These are phyloP conservation scores for Catostomus latipinnis DNA, from an alignment of 2,797 vertebrate genomes.

Conservation along the genomic window DNA sequence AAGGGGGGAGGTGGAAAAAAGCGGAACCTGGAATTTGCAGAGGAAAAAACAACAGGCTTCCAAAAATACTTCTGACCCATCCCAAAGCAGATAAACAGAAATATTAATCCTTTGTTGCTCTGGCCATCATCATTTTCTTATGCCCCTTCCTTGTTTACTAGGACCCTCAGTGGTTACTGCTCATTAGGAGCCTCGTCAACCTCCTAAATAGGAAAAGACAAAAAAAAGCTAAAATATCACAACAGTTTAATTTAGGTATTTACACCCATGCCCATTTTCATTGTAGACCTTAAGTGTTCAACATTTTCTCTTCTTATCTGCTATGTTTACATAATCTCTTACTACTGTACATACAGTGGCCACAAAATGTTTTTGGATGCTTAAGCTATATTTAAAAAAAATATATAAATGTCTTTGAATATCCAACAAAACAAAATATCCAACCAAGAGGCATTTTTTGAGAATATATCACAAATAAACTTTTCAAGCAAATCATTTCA, in stretches of 20 bases:
- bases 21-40: constrained; percentile 84
- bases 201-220: background rate
- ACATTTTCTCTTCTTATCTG: background rate
- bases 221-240: constrained; percentile 38
- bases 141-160: constrained; percentile 52
- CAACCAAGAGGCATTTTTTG: too few relatives aligned
- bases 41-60: constrained; percentile 83
- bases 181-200: constrained; percentile 56
- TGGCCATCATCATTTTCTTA: constrained; percentile 69
- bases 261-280: background rate
- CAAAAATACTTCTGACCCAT: constrained; percentile 82
- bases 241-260: constrained; percentile 13
- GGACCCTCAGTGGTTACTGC: constrained; percentile 54
- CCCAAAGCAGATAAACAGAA: constrained; percentile 82
- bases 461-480: too few relatives aligned
- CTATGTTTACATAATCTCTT: constrained; percentile 42
- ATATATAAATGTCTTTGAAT: too few relatives aligned
- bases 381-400: too few relatives aligned
- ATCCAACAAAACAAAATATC: too few relatives aligned
- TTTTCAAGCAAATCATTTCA: too few relatives aligned
- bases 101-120: constrained; percentile 69
- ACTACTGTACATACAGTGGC: background rate
- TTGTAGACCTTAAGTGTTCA: background rate
- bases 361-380: too few relatives aligned
- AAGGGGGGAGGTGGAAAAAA: constrained; percentile 76